Conservation (phyloP, 2,113 vertebrate species). For the Chelonoidis abingdonii region DNA sequence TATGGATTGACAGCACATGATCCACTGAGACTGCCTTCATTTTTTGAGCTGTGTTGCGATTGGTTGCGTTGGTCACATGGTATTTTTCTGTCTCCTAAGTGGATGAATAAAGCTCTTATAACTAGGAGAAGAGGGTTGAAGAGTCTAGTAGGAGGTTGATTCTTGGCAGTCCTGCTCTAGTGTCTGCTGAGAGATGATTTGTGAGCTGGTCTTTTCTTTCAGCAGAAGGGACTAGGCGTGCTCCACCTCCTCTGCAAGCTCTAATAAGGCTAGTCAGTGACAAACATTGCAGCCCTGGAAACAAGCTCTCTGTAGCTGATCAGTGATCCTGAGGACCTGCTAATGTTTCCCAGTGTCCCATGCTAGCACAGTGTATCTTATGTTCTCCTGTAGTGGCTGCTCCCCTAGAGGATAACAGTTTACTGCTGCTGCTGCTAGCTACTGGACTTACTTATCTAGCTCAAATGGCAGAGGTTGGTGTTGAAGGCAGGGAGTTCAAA, state of each 20-base stretch:
- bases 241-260: background rate
- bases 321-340: background rate
- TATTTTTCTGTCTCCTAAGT: background rate
- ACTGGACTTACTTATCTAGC: background rate
- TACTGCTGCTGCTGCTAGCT: background rate
- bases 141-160: background rate
- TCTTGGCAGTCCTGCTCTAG: background rate
- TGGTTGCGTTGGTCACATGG: background rate
- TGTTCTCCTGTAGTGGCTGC: background rate
- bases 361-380: background rate
- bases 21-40: background rate
- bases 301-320: accelerated
- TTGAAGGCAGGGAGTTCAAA: background rate
- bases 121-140: background rate
- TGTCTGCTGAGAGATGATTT: background rate
- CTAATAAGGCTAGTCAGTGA: background rate
- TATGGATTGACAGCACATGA: background rate
- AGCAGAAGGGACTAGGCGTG: background rate
- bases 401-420: background rate
- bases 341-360: background rate
- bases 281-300: accelerated
- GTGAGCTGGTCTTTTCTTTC: background rate
- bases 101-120: background rate
- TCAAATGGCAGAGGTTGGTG: background rate
- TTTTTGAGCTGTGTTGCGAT: background rate